Evolutionary conservation across 2,888 invertebrate genomes (phyloP).

Genomic region (Crocallis elinguaria): DNA sequence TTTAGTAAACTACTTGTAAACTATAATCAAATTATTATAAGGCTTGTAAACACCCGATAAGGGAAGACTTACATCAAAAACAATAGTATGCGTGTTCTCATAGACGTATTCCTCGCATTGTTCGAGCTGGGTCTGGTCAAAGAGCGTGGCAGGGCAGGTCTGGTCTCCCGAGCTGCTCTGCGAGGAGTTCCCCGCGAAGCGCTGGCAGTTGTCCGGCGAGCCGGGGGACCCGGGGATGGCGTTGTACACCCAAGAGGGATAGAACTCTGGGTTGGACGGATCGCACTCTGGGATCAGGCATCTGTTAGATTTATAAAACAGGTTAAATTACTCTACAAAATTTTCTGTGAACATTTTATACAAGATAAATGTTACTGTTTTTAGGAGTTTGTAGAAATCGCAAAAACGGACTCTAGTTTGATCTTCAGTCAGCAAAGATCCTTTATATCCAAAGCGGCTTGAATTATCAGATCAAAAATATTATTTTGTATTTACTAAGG

Average conservation of each 20-base stretch:
- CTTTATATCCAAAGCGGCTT: too few relatives aligned
- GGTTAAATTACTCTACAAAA: too few relatives aligned
- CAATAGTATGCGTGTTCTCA: conserved; percentile 63
- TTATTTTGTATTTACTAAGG: too few relatives aligned
- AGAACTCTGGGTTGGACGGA: conserved; percentile 6
- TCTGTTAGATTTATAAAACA: conserved; percentile 27
- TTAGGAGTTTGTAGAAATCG: too few relatives aligned
- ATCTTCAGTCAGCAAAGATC: too few relatives aligned
- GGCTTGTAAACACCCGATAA: too few relatives aligned
- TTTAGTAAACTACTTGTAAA: too few relatives aligned
- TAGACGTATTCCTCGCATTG: conserved; percentile 63
- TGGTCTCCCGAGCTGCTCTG: conserved; percentile 10
- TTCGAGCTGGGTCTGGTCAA: conserved; percentile 46
- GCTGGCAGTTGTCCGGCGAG: conserved; percentile 72
- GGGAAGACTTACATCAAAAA: conserved; percentile 67
- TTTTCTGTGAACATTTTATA: background rate
- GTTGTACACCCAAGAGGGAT: conserved; percentile 34
- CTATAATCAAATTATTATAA: too few relatives aligned
- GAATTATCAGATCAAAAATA: too few relatives aligned
- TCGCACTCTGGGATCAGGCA: conserved; percentile 36
- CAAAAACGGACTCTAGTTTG: too few relatives aligned
- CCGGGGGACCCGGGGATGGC: conserved; percentile 66
- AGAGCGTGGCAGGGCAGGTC: conserved; percentile 60
- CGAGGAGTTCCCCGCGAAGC: conserved; percentile 51
- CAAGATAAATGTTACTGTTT: too few relatives aligned